Conservation (phyloP, 2,113 vertebrate species). For the Lophotis ruficrista region DNA sequence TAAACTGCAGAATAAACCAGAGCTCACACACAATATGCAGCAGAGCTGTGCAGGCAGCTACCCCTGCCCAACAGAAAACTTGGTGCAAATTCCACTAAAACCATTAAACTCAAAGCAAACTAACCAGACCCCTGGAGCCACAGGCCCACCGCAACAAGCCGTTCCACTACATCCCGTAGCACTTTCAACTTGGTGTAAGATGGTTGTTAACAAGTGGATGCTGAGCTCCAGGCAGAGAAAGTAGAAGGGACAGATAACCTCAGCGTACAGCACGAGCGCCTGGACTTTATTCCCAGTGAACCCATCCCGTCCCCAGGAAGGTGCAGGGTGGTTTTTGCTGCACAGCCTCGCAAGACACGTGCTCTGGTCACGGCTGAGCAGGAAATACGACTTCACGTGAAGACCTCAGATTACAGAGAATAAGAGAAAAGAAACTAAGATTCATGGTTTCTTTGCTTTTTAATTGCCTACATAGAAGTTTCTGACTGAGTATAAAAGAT, state of each 20-base stretch:
- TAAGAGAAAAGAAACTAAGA: not conserved
- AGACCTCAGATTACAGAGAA: not conserved
- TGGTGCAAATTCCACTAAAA: not conserved
- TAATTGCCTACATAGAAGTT: not conserved
- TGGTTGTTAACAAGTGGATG: not conserved
- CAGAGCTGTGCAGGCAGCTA: not conserved
- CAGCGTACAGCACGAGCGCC: not conserved
- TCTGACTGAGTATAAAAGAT: not conserved
- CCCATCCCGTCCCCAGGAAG: not conserved
- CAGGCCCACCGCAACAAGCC: not conserved
- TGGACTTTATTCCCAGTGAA: not conserved
- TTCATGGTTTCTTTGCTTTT: not conserved
- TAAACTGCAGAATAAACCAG: not conserved
- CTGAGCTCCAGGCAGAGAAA: not conserved
- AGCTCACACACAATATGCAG: not conserved
- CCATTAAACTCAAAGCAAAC: not conserved
- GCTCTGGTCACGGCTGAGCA: not conserved
- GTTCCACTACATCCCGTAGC: not conserved
- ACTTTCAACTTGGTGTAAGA: not conserved
- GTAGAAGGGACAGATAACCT: not conserved
- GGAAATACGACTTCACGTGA: accelerated
- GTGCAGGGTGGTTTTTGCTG: not conserved
- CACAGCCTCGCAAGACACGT: not conserved
- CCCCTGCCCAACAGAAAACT: not conserved
- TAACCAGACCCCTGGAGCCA: not conserved